Base-by-base conservation (phyloP, 1,140 invertebrate species). In the Drosophila auraria region DNA sequence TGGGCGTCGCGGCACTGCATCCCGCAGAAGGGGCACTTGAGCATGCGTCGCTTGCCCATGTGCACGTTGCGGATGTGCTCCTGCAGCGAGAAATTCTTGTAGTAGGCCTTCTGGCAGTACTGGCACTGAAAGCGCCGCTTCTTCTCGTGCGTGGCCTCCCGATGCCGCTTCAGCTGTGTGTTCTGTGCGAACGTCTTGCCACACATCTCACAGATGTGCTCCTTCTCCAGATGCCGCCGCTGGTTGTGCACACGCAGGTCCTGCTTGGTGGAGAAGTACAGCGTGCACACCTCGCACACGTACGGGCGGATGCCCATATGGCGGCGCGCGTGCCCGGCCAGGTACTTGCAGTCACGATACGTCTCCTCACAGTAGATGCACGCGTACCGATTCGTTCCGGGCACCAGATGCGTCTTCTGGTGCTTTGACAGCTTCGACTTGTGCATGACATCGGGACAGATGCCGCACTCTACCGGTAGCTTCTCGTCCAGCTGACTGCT, bases 1-100 rank as follows among this genome's bases (percentile, higher is more conserved):
- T 92, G 91, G 2, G 91, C 91, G 57, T 92, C 91, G 5, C 91
- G 82, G n/a, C 91, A 92, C 63, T 92, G 87, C 91, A 92, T 90
- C 0, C 91, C 91, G 25, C 91, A 92, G 53, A 92, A 92, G 0
- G 91, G 91, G 17, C 91, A 92, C 36, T 83, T 83, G 0, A 92
- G 64, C 91, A 92, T 92, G 2, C 91, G 76, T 2, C 91, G 64
- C 69, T 91, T 87, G 33, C 91, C 91, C 91, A 91, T 92, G 44
- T 92, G 91, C 5, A 92, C 91, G 33, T 90, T 90, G 8, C 91
- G 84, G n/a, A 92, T 87, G 57, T 92, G 91, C 69, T 92, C 91
- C 53, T 92, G 82, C 33, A 92, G 70, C 3, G 87, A 90, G 51
- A 92, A 92, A 15, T 92, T 92, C 59, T 92, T 92, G 33, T 92